Evolutionary conservation across 1,140 invertebrate genomes (phyloP).

Genomic region (Drosophila nikananu): DNA sequence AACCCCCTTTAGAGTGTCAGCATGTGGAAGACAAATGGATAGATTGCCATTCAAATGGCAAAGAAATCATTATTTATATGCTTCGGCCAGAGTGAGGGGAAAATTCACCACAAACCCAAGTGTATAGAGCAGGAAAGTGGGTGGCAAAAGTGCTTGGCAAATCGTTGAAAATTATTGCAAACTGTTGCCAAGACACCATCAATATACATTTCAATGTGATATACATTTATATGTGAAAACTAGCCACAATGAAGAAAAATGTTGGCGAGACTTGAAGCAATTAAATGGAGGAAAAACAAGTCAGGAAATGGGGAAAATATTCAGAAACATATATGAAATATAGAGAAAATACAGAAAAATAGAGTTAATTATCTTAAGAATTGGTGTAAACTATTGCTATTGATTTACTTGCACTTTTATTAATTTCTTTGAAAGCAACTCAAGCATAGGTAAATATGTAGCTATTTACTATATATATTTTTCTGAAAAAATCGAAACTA

Average conservation of each 20-base stretch:
- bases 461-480: too few species aligned
- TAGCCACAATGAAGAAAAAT: conserved; percentile 55
- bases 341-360: background rate
- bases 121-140: background rate
- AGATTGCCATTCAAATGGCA: conserved; percentile 46
- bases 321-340: background rate
- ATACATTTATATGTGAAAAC: conserved; percentile 46
- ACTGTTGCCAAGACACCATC: conserved; percentile 64
- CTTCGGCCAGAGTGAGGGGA: conserved; percentile 5
- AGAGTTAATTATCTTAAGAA: background rate
- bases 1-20: conserved; percentile 3
- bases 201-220: conserved; percentile 72
- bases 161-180: conserved; percentile 59
- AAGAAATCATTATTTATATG: conserved; percentile 72
- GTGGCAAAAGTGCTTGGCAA: conserved; percentile 19
- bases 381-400: background rate
- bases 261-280: background rate
- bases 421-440: too few species aligned
- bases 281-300: background rate
- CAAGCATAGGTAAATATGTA: background rate
- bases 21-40: conserved; percentile 33
- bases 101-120: background rate
- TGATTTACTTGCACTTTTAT: background rate
- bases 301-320: background rate
- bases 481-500: conserved; percentile 20